Evolutionary conservation across 2,797 vertebrate species (phyloP).

Genomic region (Crossoptilon crossoptilon): DNA sequence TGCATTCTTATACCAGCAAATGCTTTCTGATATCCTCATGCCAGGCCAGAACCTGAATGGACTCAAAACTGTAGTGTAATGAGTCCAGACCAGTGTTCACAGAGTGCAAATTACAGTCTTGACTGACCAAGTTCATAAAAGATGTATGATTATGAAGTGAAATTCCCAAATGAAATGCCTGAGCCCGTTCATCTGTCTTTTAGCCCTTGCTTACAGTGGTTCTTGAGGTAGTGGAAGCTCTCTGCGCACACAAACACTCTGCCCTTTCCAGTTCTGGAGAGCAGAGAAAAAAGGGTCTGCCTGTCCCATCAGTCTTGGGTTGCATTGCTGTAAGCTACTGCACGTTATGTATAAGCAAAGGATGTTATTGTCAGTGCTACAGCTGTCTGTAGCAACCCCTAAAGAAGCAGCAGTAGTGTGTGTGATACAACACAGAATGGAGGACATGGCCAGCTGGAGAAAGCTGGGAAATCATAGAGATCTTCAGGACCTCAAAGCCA

Average conservation of each 20-base stretch:
- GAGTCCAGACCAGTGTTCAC: neutral
- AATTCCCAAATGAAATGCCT: neutral
- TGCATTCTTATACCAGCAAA: neutral
- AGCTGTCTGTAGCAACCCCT: neutral
- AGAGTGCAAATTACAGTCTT: neutral
- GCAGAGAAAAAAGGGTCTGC: neutral
- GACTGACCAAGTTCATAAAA: slow-evolving; percentile 38
- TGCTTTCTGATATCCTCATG: neutral
- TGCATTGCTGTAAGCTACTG: neutral
- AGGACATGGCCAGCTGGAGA: fast-evolving
- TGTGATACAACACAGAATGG: fast-evolving
- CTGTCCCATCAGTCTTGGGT: neutral
- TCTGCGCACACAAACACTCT: too few species aligned
- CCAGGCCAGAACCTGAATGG: neutral
- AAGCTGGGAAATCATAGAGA: neutral
- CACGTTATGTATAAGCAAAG: fast-evolving
- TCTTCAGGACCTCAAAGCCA: neutral
- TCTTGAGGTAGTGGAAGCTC: neutral
- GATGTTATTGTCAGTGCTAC: neutral
- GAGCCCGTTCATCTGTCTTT: neutral
- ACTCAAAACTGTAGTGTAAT: neutral
- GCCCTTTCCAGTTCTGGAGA: neutral
- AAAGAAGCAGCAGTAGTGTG: fast-evolving
- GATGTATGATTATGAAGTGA: neutral
- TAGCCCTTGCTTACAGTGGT: neutral